Evolutionary conservation across 2,888 invertebrate genomes (phyloP), one percentile per base, ranked within the genome.

Genomic region (Cybosia mesomella): DNA sequence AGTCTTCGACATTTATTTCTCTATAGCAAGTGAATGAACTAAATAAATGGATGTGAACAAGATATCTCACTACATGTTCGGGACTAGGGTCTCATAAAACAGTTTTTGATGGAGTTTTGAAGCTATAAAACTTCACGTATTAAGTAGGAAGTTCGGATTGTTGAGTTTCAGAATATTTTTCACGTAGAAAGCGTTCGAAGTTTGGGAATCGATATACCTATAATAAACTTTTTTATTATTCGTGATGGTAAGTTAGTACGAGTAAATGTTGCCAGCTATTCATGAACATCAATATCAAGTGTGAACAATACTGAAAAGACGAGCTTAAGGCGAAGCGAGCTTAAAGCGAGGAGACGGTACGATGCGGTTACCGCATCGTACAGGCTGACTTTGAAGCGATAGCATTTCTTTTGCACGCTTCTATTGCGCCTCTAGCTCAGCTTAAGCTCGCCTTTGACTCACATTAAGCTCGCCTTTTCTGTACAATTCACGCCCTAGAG

Each of bases 51-150:
- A 28, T 57, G 21, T 64, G 13, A 36, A 18, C 57, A 36, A 32
- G 59, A 34, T 28, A 28, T 28, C 28, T 28, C 28, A n/a, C n/a
- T 43, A 58, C 66, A 60, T 60, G 58, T 74, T 36, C 64, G 64
- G 24, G 15, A 28, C 77, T 39, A 58, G 76, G 77, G 77, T 66
- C 71, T 61, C 64, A 70, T 77, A 73, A 79, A 77, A 74, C 68
- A 64, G 79, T 71, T 70, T 79, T 67, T 76, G 70, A 79, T 74
- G 70, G 62, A 79, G 68, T 74, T 77, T 73, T 68, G 67, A 74
- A 71, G 58, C 68, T 65, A 71, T 72, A 66, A 66, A 71, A 75
- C 60, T 73, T 76, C 21, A 70, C 24, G 39, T 58, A 58, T n/a
- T 55, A 62, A 49, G 63, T 32, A 58, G 68, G 28, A 53, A 78